A percentile compares a stretch with the other conserved stretches of the same genome.
These are phyloP conservation scores for Episyrphus balteatus DNA, from an alignment of 1,140 invertebrate genomes.

Conservation along the genomic window DNA sequence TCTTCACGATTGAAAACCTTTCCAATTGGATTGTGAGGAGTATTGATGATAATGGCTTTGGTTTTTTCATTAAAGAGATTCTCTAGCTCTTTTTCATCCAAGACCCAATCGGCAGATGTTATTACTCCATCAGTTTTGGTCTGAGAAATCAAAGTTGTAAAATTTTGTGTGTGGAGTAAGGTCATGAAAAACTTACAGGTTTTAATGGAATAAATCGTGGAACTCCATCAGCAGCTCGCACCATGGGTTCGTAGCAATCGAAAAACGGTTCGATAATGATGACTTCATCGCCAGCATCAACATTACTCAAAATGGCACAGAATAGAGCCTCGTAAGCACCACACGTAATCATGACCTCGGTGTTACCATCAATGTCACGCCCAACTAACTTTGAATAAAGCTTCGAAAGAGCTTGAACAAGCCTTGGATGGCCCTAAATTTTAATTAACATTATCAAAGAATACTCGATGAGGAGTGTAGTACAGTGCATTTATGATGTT, in stretches of 20 bases:
- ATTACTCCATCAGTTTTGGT: slow-evolving; percentile 25
- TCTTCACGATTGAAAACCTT: slow-evolving; percentile 73
- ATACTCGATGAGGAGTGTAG: neutral
- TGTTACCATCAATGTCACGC: slow-evolving; percentile 63
- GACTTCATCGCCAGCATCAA: slow-evolving; percentile 79
- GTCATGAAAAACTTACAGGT: slow-evolving; percentile 45
- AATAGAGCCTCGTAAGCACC: slow-evolving; percentile 93
- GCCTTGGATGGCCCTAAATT: slow-evolving; percentile 79
- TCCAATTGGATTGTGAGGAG: slow-evolving; percentile 90
- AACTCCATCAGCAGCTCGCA: slow-evolving; percentile 73
- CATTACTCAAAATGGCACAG: slow-evolving; percentile 70
- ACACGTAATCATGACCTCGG: slow-evolving; percentile 75
- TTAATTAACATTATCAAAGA: slow-evolving; percentile 2
- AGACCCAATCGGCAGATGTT: slow-evolving; percentile 75
- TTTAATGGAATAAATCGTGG: slow-evolving; percentile 80
- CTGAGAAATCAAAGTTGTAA: slow-evolving; percentile 5
- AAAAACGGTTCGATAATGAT: slow-evolving; percentile 98
- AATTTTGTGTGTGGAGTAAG: neutral
- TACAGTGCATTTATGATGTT: no score
- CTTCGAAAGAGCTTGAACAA: slow-evolving; percentile 74
- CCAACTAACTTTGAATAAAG: slow-evolving; percentile 73
- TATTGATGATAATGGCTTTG: slow-evolving; percentile 92
- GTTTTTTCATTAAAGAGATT: slow-evolving; percentile 81
- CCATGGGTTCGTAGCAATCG: slow-evolving; percentile 96
- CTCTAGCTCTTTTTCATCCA: slow-evolving; percentile 74